Evolutionary conservation across 2,888 invertebrate species (phyloP), one percentile per base, ranked within the genome.

Genomic region (Arrhopalites spinosus): DNA sequence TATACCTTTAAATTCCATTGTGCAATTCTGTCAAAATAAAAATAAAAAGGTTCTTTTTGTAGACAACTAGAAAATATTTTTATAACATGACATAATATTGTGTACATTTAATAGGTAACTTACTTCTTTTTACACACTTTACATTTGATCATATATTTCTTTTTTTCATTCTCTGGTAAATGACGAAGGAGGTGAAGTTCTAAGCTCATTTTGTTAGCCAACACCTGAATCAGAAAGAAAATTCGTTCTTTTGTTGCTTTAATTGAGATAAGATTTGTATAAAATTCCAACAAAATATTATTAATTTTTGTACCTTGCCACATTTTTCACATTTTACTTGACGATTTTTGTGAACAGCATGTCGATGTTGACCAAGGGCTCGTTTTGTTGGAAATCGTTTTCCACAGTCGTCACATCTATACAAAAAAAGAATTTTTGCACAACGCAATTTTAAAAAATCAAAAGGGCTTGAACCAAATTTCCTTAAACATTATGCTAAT

Each of bases 261-360:
- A n/a, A n/a, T n/a, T n/a, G n/a, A n/a, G n/a, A n/a, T n/a, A n/a
- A n/a, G n/a, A n/a, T n/a, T n/a, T n/a, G n/a, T n/a, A n/a, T n/a
- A n/a, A n/a, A n/a, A n/a, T n/a, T n/a, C n/a, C n/a, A n/a, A n/a
- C n/a, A n/a, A n/a, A n/a, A n/a, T n/a, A n/a, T n/a, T n/a, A n/a
- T n/a, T n/a, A n/a, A n/a, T n/a, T n/a, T n/a, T 36, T 36, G 3
- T 36, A 36, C 59, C 25, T 59, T 59, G 23, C 59, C 25, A 27
- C 59, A 59, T 11, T 25, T 1, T 5, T 59, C 27, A 59, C 59
- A 59, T 25, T 77, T 72, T 0, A 81, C 79, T 78, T 80, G 77
- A 69, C 79, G 79, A 73, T 81, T 81, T 72, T 80, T 81, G 67
- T 82, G 80, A 25, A 80, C 81, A n/a, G 81, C 79, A 50, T 82